Base-by-base conservation (phyloP, 2,113 vertebrate genomes). In the Elaphurus davidianus region DNA sequence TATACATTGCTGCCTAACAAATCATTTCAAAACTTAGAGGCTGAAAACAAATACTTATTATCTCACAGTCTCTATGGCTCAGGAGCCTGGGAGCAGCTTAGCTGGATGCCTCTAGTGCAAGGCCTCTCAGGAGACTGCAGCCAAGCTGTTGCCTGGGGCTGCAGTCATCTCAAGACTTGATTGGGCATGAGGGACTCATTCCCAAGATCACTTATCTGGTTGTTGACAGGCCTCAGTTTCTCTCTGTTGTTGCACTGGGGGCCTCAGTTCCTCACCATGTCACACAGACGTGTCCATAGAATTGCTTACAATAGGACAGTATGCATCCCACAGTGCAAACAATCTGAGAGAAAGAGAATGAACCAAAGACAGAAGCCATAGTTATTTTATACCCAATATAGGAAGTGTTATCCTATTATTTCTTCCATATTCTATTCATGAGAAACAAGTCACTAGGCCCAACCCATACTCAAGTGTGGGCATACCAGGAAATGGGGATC, bases 1-100 rank as follows among this genome's bases (percentile, higher is more conserved):
- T 90, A 62, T 50, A 62, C 93, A 54, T 81, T 90, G 30, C 60
- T 90, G 15, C 50, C 84, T 87, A 90, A 83, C 40, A 91, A 89
- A 90, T 67, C 45, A 60, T 93, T 95, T 82, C 45, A 96, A 96
- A 94, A 50, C 14, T 90, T 33, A 81, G 50, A 91, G 55, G 52
- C 52, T 86, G 62, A 94, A 83, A 85, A 62, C 36, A 95, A 94
- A 64, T 57, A 78, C 33, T 60, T 15, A 54, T 92, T 67, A 82
- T 83, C 43, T 52, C 62, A 17, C 14, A 87, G 64, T 94, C 96
- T 71, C 54, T 95, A 0, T 67, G 36, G 33, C n/a, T 62, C 57
- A 92, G 30, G 59, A 85, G 88, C 67, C 64, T 78, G 30, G 40
- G 36, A 82, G 25, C 4, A 11, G 17, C 10, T 97, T 90, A 79